A percentile compares a stretch with the other conserved stretches of the same genome.
These are phyloP conservation scores for Acanthosepion esculentum DNA, from an alignment of 2,888 invertebrate species.

Conservation along the genomic window DNA sequence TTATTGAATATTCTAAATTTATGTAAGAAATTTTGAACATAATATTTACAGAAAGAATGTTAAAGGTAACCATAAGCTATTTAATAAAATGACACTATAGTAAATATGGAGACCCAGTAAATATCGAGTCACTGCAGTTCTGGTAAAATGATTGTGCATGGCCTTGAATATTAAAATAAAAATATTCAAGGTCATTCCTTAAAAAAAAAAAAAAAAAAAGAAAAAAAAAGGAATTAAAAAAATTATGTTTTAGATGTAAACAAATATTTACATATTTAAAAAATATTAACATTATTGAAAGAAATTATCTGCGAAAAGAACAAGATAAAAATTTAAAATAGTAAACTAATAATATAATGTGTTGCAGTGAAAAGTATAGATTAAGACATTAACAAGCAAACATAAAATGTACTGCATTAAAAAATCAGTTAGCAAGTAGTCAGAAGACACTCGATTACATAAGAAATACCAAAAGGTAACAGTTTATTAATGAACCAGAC, in stretches of 20 bases:
- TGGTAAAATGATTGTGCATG: neutral
- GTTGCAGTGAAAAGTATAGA: neutral
- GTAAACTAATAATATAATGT: neutral
- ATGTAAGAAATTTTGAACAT: neutral
- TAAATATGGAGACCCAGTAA: neutral
- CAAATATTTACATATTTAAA: neutral
- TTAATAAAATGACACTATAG: too few species aligned
- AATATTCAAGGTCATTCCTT: neutral
- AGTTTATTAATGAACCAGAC: neutral
- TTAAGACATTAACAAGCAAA: neutral
- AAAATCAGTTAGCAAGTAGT: neutral
- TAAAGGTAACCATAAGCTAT: too few species aligned
- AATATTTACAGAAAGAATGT: neutral
- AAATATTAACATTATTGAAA: neutral
- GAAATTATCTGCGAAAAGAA: neutral
- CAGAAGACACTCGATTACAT: neutral
- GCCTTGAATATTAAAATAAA: neutral
- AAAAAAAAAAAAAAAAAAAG: neutral
- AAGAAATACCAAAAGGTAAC: neutral
- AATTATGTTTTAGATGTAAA: neutral
- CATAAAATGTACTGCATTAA: neutral
- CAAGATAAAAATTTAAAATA: neutral
- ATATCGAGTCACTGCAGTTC: neutral
- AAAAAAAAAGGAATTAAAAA: neutral
- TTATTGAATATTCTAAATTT: neutral